Base-by-base conservation (phyloP, 2,113 vertebrate species). In the Entomyzon cyanotis region DNA sequence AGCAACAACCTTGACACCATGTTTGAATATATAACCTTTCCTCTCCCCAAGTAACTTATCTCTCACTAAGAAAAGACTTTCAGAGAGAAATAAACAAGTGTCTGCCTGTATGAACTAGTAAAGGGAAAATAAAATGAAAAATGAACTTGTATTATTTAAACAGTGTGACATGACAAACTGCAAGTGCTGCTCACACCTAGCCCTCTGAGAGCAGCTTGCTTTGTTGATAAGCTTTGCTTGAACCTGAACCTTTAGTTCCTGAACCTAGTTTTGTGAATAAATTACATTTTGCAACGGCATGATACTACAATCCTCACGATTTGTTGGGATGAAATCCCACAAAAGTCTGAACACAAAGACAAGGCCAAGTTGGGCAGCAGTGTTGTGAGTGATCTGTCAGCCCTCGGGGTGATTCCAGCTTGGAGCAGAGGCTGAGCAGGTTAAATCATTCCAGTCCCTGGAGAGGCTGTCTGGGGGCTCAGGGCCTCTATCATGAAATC, bases 141-240 rank as follows among this genome's bases (percentile, higher is more conserved):
- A 96, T 84, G 83, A 90, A 78, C 76, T 83, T 52, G 39, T 89
- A 91, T 92, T 87, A 67, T 91, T 85, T 94, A 97, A 96, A 93
- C 90, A 92, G 56, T 91, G 78, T 75, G 90, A 88, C 77, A 82
- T 90, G 93, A 84, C 53, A 88, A 94, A 95, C 87, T 70, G 77
- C 81, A 19, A 91, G 87, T 10, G 35, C 65, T 60, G 42, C 49
- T 60, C 81, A 94, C 73, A 56, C 68, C 56, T 91, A 79, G 75
- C 76, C 67, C 69, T 47, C 63, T 6, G 46, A 76, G 90, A 87
- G 90, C 95, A 94, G 92, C 84, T 77, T 73, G 9, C 89, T 82
- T 84, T 94, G 83, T 52, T 89, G 95, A 92, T 96, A 56, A 94
- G 58, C 65, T 31, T 50, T 56, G 62, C 28, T 21, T 58, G 80